A percentile compares a stretch with the other conserved stretches of the same genome.
Evolutionary conservation across 2,888 invertebrate species (phyloP).

Genomic region (Caenorhabditis japonica): DNA sequence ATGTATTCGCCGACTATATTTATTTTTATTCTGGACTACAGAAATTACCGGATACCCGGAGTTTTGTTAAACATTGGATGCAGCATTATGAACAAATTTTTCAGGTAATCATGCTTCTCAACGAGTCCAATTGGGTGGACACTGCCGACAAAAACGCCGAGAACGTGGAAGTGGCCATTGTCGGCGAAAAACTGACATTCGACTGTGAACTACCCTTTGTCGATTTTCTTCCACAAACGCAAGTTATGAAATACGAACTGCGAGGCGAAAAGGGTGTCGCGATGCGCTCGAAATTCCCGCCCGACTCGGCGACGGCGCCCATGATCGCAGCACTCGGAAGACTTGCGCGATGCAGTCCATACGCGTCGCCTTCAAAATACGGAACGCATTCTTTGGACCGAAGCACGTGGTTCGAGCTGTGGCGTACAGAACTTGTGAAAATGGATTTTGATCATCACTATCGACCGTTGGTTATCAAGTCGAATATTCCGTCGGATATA

Average conservation of each 20-base stretch:
- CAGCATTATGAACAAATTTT: neutral
- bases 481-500: constrained; percentile 50
- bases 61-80: neutral
- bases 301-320: constrained; percentile 56
- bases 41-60: too few relatives aligned
- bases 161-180: constrained; percentile 71
- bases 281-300: constrained; percentile 53
- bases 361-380: constrained; percentile 39
- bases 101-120: constrained; percentile 91
- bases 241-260: constrained; percentile 81
- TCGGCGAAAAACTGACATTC: constrained; percentile 53
- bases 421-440: constrained; percentile 68
- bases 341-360: constrained; percentile 43
- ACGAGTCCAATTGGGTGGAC: constrained; percentile 99
- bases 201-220: constrained; percentile 93
- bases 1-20: too few relatives aligned
- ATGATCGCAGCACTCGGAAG: constrained; percentile 49
- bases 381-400: constrained; percentile 54
- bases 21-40: too few relatives aligned
- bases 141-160: constrained; percentile 80
- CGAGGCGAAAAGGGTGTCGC: constrained; percentile 53
- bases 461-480: constrained; percentile 58
- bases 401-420: constrained; percentile 67
- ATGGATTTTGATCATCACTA: constrained; percentile 66
- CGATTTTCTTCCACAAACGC: constrained; percentile 91